Base-by-base conservation (phyloP, 23 tunicate species). In the Halocynthia roretzi region DNA sequence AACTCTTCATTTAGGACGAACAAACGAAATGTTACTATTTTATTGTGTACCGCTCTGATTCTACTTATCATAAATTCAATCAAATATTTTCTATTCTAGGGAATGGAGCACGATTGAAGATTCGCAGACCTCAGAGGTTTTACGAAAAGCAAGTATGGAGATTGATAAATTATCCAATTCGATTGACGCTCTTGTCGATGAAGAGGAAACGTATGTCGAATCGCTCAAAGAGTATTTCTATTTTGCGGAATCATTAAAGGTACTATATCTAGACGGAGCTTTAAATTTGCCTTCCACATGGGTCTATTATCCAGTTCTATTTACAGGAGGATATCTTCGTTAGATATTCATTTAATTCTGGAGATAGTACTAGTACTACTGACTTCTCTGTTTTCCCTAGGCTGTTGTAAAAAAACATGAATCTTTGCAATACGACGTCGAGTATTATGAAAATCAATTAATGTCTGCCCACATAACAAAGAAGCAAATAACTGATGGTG, bases 361-460 rank as follows among this genome's bases (percentile, higher is more conserved):
- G 44, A 31, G 44, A 31, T 31, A 31, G 44, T 31, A 31, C 44
- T 31, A 31, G 44, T 31, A 31, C 44, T 31, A 31, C 44, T 4
- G 44, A 31, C 44, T 31, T 31, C 44, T 31, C 44, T 31, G 44
- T 6, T 60, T 69, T 62, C 56, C 70, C 5, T 66, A 85, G 90
- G 60, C 80, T 8, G 44, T 89, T 7, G 79, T 87, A 52, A 76
- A 86, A 68, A 86, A 83, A 66, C 98, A 92, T 65, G 88, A 92
- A 70, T 91, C 98, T 7, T 75, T 86, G 61, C 98, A 92, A 60
- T 92, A 92, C 56, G 92, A 92, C 69, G 92, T 82, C 7, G 98
- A 92, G 68, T 86, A 85, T 85, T 81, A 75, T 51, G 92, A 92
- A 75, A 80, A 74, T 63, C 87, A 86, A 75, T 14, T 86, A 40